Evolutionary conservation across 2,113 vertebrate species (phyloP).

Genomic region (Onychostoma macrolepis): DNA sequence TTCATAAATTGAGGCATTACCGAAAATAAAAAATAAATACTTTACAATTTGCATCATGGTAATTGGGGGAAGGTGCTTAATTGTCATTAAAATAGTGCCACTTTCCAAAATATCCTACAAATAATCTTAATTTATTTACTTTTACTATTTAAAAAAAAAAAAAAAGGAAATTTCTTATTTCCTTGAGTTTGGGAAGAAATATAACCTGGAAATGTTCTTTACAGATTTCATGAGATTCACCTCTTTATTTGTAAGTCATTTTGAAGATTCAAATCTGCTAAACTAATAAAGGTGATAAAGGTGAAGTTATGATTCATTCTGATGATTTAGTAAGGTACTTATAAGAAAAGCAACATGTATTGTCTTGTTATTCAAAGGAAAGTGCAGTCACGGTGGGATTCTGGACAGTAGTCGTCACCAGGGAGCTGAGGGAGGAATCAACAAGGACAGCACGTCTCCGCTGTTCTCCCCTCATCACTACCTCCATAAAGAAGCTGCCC

Average conservation of each 20-base stretch:
- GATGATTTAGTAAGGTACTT: not conserved
- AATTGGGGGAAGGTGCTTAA: not conserved
- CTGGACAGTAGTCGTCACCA: slow-evolving; percentile 78
- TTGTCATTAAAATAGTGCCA: not conserved
- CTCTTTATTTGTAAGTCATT: not conserved
- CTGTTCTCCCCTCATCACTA: slow-evolving; percentile 84
- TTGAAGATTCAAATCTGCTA: not conserved
- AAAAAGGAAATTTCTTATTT: no score
- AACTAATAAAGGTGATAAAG: not conserved
- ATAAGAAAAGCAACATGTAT: not conserved
- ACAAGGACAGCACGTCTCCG: slow-evolving; percentile 84
- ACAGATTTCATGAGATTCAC: not conserved
- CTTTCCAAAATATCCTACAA: not conserved
- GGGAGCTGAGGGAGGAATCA: slow-evolving; percentile 83
- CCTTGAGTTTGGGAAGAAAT: not conserved
- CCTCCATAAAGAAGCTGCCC: slow-evolving; percentile 78
- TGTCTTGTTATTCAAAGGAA: slow-evolving; percentile 70
- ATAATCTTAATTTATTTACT: not conserved
- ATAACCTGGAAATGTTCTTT: not conserved
- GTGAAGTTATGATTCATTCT: not conserved
- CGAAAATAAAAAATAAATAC: not conserved
- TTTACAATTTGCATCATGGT: not conserved
- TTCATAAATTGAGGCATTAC: not conserved
- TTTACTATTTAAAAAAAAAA: not conserved
- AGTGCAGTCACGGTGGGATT: slow-evolving; percentile 87